Conservation (phyloP, 2,797 vertebrate genomes). For the Chanos chanos region DNA sequence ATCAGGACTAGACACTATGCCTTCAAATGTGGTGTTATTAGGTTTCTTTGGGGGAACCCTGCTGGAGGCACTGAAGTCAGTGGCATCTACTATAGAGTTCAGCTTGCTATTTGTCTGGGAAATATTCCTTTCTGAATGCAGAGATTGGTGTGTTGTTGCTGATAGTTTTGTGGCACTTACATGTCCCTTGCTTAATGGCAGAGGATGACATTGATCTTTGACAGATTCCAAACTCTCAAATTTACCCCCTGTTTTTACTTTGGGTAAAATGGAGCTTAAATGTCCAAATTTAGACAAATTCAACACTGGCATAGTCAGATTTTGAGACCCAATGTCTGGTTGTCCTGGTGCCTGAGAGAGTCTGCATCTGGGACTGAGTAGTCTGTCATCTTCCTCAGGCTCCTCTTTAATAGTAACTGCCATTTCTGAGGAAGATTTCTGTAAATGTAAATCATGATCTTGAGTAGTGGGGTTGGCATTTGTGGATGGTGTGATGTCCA, state of each 20-base stretch:
- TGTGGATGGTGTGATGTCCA: conserved; percentile 34
- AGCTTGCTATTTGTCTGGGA: conserved; percentile 8
- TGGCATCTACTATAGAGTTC: conserved; percentile 9
- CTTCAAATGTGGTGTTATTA: conserved; percentile 15
- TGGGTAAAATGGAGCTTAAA: too few relatives aligned
- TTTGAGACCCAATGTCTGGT: conserved; percentile 19
- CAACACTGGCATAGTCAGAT: conserved; percentile 1
- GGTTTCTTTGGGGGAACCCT: conserved; percentile 34
- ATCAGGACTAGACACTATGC: conserved; percentile 37
- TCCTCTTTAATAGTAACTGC: conserved; percentile 53
- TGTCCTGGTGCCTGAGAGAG: conserved; percentile 12
- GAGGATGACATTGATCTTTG: conserved; percentile 25
- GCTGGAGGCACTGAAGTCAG: conserved; percentile 32
- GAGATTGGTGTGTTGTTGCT: conserved; percentile 12
- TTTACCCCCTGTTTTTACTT: too few relatives aligned
- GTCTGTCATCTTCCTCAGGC: conserved; percentile 12
- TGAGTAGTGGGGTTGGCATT: conserved; percentile 44
- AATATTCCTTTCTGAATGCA: conserved; percentile 7
- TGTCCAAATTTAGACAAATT: too few relatives aligned
- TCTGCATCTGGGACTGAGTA: conserved; percentile 28
- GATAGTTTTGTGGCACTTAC: conserved; percentile 4
- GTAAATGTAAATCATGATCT: conserved; percentile 31
- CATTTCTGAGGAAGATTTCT: conserved; percentile 30
- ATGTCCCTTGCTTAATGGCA: conserved; percentile 27
- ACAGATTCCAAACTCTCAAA: conserved; percentile 29